Base-by-base conservation (phyloP, 2,888 invertebrate genomes). In the Catonia carolina region DNA sequence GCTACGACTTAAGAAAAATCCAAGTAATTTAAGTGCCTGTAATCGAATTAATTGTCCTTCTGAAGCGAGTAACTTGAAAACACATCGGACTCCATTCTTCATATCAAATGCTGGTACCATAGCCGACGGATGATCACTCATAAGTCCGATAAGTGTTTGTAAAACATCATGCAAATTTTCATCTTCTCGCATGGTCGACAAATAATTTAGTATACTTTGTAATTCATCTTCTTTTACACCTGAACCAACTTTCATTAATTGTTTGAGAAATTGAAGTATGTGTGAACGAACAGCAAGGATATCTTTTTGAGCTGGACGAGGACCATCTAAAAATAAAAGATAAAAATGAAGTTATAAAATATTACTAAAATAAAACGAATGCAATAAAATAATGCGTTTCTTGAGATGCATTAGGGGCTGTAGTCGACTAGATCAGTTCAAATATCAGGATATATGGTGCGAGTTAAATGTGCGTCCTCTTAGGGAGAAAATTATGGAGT, bases 61-160 rank as follows among this genome's bases (percentile, higher is more conserved):
- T 3, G 97, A 95, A 10, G 94, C 89, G 60, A 99, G 77, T 57
- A 99, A 78, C 74, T 99, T 99, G 78, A 98, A 99, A 67, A 99
- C 92, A 56, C 94, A 92, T 69, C 96, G 81, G 53, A 98, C 89
- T 59, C 98, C 99, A 67, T 92, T 89, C 68, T 98, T 99, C 61
- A 89, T 86, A 76, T 99, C 98, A 74, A 99, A 99, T 53, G 96
- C 95, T 36, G 99, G 99, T 65, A 99, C 97, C 93, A 98, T 94
- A 2, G 96, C 95, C 65, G 96, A 91, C 1, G 99, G 99, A 73
- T 98, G 96, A 73, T 99, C 98, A 7, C 95, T 92, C 91, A 99
- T 95, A 64, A 99, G 77, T 1, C 92, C 90, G 72, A 98, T 97
- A 66, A 96, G 78, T 86, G 97, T 91, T 78, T 96, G 93, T 63